Conservation (phyloP, 1,140 invertebrate species). For the Hirudo medicinalis region DNA sequence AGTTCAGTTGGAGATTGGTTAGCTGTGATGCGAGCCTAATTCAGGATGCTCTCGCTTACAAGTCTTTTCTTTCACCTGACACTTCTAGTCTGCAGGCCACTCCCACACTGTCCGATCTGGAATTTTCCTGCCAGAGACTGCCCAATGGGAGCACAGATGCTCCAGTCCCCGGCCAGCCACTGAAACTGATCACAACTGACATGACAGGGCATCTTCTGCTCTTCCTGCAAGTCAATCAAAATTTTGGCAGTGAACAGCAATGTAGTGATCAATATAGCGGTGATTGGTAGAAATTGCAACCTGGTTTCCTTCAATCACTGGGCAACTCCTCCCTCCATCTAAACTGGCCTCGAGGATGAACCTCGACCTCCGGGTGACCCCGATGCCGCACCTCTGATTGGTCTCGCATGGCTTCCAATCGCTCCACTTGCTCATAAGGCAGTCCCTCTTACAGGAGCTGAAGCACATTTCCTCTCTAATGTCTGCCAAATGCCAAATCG, state of each 20-base stretch:
- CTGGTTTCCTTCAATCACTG: constrained; percentile 15
- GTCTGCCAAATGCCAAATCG: neutral
- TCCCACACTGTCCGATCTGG: constrained; percentile 13
- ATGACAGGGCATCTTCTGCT: constrained; percentile 17
- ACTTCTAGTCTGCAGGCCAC: constrained; percentile 19
- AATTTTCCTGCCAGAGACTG: neutral
- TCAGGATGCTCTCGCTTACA: neutral
- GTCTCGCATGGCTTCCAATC: constrained; percentile 19
- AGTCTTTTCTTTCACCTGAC: constrained; percentile 16
- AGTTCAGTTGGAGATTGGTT: no score
- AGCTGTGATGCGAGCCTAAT: no score
- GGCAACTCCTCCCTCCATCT: constrained; percentile 22
- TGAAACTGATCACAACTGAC: constrained; percentile 17
- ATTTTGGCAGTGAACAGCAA: neutral
- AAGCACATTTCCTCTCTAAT: constrained; percentile 23
- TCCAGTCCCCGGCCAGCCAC: constrained; percentile 18
- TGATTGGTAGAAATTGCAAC: neutral
- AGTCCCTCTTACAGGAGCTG: constrained; percentile 22
- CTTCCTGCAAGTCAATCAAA: constrained; percentile 17
- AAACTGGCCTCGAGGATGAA: constrained; percentile 19
- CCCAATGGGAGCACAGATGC: constrained; percentile 11
- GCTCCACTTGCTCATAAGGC: constrained; percentile 20
- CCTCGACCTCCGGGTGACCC: constrained; percentile 12
- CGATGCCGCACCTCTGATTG: constrained; percentile 17
- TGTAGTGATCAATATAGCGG: no score